phyloP scores from a whole-genome alignment of 2,888 invertebrate species.

The Thereva unica region DNA sequence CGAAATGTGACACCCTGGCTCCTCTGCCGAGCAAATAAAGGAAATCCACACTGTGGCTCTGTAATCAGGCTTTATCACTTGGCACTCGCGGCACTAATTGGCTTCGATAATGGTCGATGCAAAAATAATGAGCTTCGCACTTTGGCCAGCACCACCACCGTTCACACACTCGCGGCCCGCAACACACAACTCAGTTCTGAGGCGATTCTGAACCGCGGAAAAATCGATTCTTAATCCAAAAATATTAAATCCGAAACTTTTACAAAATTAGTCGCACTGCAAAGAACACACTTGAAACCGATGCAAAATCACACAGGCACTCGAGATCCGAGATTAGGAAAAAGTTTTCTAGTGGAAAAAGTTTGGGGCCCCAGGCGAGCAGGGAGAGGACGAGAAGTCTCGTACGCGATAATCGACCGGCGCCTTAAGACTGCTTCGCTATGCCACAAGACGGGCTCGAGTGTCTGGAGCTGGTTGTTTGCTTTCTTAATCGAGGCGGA shows the following conservation, averaged over 20 bases:
- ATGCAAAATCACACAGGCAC: slow-evolving; percentile 16
- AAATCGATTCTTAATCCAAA: too few species aligned
- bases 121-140: slow-evolving; percentile 21
- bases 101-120: slow-evolving; percentile 24
- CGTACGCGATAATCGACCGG: slow-evolving; percentile 22
- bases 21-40: slow-evolving; percentile 15
- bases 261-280: too few species aligned
- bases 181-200: not conserved
- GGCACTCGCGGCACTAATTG: slow-evolving; percentile 20
- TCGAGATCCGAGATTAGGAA: slow-evolving; percentile 5
- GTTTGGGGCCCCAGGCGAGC: not conserved
- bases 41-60: slow-evolving; percentile 13
- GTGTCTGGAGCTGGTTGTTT: slow-evolving; percentile 16
- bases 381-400: not conserved
- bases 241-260: too few species aligned
- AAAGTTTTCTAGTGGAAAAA: slow-evolving; percentile 10
- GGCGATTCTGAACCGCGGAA: not conserved
- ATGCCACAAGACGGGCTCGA: not conserved
- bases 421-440: slow-evolving; percentile 22
- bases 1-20: slow-evolving; percentile 10
- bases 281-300: not conserved
- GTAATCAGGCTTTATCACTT: slow-evolving; percentile 11
- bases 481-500: slow-evolving; percentile 30
- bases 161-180: not conserved
- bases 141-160: not conserved